Base-by-base conservation (phyloP, 2,888 invertebrate species). In the Drosophila rubida region DNA sequence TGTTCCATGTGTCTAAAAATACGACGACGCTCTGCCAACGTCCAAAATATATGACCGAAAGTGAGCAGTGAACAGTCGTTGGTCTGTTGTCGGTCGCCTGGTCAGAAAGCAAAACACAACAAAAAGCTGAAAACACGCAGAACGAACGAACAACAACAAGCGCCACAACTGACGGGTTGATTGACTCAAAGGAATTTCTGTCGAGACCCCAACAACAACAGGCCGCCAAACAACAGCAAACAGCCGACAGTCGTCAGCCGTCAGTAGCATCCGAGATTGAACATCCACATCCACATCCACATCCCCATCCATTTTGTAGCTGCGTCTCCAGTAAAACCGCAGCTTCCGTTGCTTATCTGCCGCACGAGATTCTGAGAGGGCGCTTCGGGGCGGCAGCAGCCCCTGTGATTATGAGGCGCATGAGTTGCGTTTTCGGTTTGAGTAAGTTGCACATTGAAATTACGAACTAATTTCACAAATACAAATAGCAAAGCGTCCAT, bases 281-380 rank as follows among this genome's bases (percentile, higher is more conserved):
- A 53, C 50, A 61, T 58, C 32, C 46, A 23, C 42, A 50, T 39
- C 37, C 19, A 59, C 23, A 51, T 42, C 37, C 57, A 45, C 39
- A 27, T 50, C 49, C 48, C 13, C 42, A 37, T 44, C 42, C 50
- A 11, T 9, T 32, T 11, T 32, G n/a, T 32, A 32, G 14, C 19
- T 19, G 13, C 58, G 19, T 19, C 35, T 57, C 16, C 49, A 49
- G 58, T 3, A 23, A 46, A 55, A 42, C 51, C 62, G 22, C 74
- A 67, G 81, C 87, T 86, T 82, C 82, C 82, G 81, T 67, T 80
- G 68, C 73, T 86, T 78, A 87, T 87, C 84, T 62, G 57, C 54
- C 64, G 80, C 63, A 58, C 70, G 41, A 73, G 70, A 75, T 78
- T 69, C 64, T 63, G 71, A 63, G 59, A 23, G 25, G 54, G 32